Conservation (phyloP, 1,140 invertebrate species). For the Leptinotarsa undecemlineata region DNA sequence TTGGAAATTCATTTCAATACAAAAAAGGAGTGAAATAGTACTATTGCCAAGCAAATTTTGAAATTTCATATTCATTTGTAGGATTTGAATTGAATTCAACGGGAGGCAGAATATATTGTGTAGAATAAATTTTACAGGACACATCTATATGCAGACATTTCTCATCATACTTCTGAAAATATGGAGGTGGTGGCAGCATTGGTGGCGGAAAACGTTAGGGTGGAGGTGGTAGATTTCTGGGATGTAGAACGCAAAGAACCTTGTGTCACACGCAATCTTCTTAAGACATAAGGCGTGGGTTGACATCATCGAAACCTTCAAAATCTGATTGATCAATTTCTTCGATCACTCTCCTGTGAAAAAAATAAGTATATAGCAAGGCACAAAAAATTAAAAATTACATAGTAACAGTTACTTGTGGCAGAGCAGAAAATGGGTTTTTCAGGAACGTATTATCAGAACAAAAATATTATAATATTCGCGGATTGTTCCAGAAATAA, state of each 20-base stretch:
- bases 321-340: slow-evolving; percentile 99
- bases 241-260: slow-evolving; percentile 66
- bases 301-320: slow-evolving; percentile 86
- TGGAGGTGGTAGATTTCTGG: slow-evolving; percentile 57
- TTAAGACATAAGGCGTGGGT: slow-evolving; percentile 95
- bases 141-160: neutral
- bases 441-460: neutral
- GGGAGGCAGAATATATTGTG: slow-evolving; percentile 85
- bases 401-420: neutral
- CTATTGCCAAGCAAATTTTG: too few relatives aligned
- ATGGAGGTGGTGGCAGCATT: slow-evolving; percentile 52
- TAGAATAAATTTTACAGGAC: slow-evolving; percentile 58
- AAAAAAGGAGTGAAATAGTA: too few relatives aligned
- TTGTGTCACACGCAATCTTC: slow-evolving; percentile 93
- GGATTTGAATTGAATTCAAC: neutral
- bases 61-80: neutral
- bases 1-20: too few relatives aligned
- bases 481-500: too few relatives aligned
- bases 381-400: too few relatives aligned
- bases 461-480: too few relatives aligned
- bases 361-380: slow-evolving; percentile 25
- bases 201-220: slow-evolving; percentile 27
- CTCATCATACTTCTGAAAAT: slow-evolving; percentile 24
- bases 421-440: neutral
- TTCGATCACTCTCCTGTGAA: slow-evolving; percentile 85